Conservation (phyloP, 2,113 vertebrate genomes). For the Pterophyllum scalare region DNA sequence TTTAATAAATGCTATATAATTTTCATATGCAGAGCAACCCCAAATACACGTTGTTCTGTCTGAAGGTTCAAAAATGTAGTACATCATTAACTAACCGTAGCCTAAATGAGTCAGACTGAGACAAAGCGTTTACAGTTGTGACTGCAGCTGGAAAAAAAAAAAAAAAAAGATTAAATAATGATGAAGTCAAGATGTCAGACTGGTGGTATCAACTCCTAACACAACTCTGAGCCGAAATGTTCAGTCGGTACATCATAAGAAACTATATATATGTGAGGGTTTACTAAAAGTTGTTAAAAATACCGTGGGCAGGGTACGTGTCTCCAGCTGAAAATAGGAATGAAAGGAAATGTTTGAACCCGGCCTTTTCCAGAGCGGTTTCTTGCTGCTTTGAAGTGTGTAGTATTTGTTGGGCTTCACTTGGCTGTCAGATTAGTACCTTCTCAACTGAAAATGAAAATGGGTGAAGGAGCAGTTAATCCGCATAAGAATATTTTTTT, state of each 20-base stretch:
- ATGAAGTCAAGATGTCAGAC: constrained; percentile 5
- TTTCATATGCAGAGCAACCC: background rate
- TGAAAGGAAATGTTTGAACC: constrained; percentile 69
- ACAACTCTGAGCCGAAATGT: constrained; percentile 13
- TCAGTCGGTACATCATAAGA: background rate
- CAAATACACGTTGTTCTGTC: background rate
- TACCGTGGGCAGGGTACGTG: constrained; percentile 38
- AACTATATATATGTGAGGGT: constrained; percentile 15
- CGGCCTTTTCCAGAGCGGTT: constrained; percentile 58
- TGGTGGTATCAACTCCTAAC: background rate
- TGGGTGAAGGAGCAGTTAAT: constrained; percentile 79
- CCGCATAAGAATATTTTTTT: constrained; percentile 72
- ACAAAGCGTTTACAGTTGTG: background rate
- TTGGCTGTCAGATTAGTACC: constrained; percentile 83
- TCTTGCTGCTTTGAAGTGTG: constrained; percentile 77
- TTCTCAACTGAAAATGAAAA: constrained; percentile 81
- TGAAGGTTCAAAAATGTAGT: background rate
- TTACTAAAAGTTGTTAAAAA: constrained; percentile 38
- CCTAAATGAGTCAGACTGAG: background rate
- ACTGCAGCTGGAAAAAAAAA: background rate
- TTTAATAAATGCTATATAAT: background rate
- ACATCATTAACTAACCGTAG: background rate
- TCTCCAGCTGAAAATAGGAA: constrained; percentile 59
- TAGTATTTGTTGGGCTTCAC: constrained; percentile 79
- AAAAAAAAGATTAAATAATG: background rate